Evolutionary conservation across 2,888 invertebrate species (phyloP).

Genomic region (Chesias legatella): DNA sequence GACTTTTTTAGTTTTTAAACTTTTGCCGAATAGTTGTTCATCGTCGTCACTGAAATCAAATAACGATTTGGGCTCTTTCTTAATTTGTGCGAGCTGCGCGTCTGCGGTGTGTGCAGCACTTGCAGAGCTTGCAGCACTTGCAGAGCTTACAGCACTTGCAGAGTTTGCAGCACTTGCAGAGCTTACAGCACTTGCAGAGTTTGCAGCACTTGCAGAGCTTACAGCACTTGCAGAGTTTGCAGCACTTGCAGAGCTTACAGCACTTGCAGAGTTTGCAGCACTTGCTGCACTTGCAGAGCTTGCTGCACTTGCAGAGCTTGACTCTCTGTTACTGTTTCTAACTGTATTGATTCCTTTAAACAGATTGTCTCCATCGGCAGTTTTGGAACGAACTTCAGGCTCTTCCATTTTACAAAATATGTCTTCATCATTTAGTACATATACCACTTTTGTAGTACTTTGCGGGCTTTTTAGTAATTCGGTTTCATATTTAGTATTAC

Average conservation of each 20-base stretch:
- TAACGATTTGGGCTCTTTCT: slow-evolving; percentile 29
- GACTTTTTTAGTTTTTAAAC: slow-evolving; percentile 32
- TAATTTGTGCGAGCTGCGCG: slow-evolving; percentile 2
- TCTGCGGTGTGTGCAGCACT: no score
- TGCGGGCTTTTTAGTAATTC: slow-evolving; percentile 4
- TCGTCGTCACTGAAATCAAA: slow-evolving; percentile 61
- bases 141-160: no score
- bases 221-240: no score
- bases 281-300: no score
- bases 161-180: no score
- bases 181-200: no score
- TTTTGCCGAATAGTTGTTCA: slow-evolving; percentile 45
- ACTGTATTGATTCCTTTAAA: no score
- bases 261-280: no score
- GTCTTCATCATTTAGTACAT: slow-evolving; percentile 67
- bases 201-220: no score
- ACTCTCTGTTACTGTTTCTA: slow-evolving; percentile 31
- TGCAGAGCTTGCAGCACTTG: no score
- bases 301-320: no score
- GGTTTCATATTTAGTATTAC: slow-evolving; percentile 1
- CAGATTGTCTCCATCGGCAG: slow-evolving; percentile 8
- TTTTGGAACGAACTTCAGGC: slow-evolving; percentile 17
- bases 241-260: no score
- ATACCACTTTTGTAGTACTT: slow-evolving; percentile 56
- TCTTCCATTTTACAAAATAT: slow-evolving; percentile 43